A percentile compares a stretch with the other conserved stretches of the same genome.
phyloP scores from a whole-genome alignment of 1,140 invertebrate species.

The Asobara japonica region DNA sequence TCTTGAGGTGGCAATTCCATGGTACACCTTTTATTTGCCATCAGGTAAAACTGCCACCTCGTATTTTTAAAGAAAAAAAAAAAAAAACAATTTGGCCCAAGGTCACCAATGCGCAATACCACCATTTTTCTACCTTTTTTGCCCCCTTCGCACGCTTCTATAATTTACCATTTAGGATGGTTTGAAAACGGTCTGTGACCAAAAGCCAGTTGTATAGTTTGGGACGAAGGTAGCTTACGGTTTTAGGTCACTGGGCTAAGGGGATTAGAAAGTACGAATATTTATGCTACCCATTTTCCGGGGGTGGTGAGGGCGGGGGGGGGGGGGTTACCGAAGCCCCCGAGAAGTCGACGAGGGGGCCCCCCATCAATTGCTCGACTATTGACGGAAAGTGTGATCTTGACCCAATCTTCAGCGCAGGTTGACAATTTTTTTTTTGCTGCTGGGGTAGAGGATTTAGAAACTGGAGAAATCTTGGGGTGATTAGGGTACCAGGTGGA shows the following conservation, averaged over 20 bases:
- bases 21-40: background rate
- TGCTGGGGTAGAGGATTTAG: background rate
- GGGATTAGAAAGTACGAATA: constrained; percentile 32
- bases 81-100: background rate
- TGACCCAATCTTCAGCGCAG: constrained; percentile 3
- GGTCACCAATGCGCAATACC: background rate
- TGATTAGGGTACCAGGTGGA: background rate
- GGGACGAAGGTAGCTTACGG: background rate
- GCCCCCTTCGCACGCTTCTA: constrained; percentile 27
- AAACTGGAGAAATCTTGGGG: background rate
- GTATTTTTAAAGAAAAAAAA: background rate
- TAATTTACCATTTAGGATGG: constrained; percentile 1
- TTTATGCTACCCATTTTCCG: constrained; percentile 15
- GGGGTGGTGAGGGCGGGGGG: background rate
- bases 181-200: constrained; percentile 8
- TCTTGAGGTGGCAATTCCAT: background rate
- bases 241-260: constrained; percentile 37
- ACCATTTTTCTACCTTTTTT: background rate
- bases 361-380: background rate
- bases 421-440: constrained; percentile 1
- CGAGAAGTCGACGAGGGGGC: background rate
- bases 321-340: background rate
- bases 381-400: background rate
- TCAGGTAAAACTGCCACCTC: background rate
- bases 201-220: background rate